Percentiles rank a stretch among this genome's conserved stretches.
Conservation (phyloP, 1,140 invertebrate species). For the Paraescarpia echinospica region DNA sequence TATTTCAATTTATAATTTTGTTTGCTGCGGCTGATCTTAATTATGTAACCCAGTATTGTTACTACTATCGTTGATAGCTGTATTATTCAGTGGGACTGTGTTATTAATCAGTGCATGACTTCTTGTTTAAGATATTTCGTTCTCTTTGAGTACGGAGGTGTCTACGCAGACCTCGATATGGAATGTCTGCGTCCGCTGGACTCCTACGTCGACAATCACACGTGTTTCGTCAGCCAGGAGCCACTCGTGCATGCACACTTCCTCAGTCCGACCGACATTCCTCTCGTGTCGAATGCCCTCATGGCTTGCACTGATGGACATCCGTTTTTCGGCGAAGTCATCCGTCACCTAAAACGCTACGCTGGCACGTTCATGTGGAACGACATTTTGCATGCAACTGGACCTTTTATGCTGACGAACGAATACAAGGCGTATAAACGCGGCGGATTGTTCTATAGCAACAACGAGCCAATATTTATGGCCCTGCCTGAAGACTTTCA, state of each 20-base stretch:
- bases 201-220: conserved; percentile 42
- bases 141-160: conserved; percentile 50
- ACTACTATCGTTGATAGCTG: too few species aligned
- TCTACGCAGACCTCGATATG: conserved; percentile 53
- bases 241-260: conserved; percentile 48
- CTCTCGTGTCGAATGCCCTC: conserved; percentile 50
- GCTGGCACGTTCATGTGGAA: conserved; percentile 44
- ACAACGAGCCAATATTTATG: conserved; percentile 24
- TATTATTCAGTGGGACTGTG: neutral
- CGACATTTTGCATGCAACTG: conserved; percentile 46
- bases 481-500: conserved; percentile 26
- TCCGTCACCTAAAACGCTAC: conserved; percentile 44
- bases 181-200: conserved; percentile 46
- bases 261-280: conserved; percentile 36
- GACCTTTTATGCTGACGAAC: conserved; percentile 50
- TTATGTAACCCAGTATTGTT: too few species aligned
- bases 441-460: neutral
- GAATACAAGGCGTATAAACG: conserved; percentile 39
- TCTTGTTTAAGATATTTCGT: conserved; percentile 43
- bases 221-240: conserved; percentile 52
- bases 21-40: too few species aligned
- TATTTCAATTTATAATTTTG: too few species aligned
- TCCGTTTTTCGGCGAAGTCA: conserved; percentile 48
- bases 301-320: conserved; percentile 49
- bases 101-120: neutral